Evolutionary conservation across 2,797 vertebrate genomes (phyloP), one percentile per base, ranked within the genome.

Genomic region (Taenioides sp.): DNA sequence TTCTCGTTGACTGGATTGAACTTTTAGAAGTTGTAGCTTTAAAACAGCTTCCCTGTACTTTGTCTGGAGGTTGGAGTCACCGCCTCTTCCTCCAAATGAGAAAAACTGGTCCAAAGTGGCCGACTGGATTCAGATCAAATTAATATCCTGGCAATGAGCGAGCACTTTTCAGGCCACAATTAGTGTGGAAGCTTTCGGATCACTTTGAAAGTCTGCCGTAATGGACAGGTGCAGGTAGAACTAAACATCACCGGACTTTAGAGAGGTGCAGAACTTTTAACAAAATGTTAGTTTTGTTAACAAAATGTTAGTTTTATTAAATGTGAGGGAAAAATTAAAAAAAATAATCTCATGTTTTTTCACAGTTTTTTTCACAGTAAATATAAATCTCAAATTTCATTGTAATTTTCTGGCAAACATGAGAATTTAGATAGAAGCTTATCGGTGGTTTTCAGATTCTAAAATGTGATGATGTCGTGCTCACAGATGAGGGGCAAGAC

Each of bases 71-170:
- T 47, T 52, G 49, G 65, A 52, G 25, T 52, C 47, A 66, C 65
- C 17, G 17, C 9, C 47, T 52, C 25, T 65, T 52, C 47, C 5
- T 1, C 65, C 52, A 52, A 52, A 66, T 31, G 23, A 28, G 65
- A 66, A 52, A 66, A 52, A 66, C 52, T 66, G 65, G 25, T 28
- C 47, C 25, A 31, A 66, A 66, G 65, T 66, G 25, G 68, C 68
- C 43, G 57, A 59, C 59, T 61, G 27, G 59, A 59, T 61, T 49
- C 12, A 49, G 59, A 69, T 58, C 67, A 69, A 47, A 69, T 69
- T 43, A 50, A 52, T 66, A 66, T 66, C 65, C 65, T 66, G 65
- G 65, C 65, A 52, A 66, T 66, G 65, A 52, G 65, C 10, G 27
- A 52, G 65, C 65, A 52, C 47, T 66, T 66, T 66, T 20, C 65